A percentile compares a stretch with the other conserved stretches of the same genome.
Evolutionary conservation across 2,888 invertebrate genomes (phyloP).

Genomic region (Archips crataeganus): DNA sequence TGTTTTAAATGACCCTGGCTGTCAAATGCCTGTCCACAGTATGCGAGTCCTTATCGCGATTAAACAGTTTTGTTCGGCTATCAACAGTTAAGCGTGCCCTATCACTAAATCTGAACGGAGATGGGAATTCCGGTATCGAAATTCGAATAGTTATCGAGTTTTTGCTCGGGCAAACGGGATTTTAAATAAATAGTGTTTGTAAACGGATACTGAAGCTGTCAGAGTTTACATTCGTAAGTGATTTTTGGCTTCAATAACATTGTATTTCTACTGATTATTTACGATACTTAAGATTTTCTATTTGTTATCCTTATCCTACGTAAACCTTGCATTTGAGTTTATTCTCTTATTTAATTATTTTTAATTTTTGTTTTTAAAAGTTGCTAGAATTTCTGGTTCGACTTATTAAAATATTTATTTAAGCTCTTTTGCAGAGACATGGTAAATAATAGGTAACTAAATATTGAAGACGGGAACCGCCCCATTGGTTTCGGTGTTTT

Average conservation of each 20-base stretch:
- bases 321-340: no score
- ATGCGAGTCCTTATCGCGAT: constrained; percentile 33
- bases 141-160: constrained; percentile 36
- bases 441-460: no score
- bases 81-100: constrained; percentile 35
- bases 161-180: constrained; percentile 9
- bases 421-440: no score
- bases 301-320: no score
- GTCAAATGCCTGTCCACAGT: constrained; percentile 22
- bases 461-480: no score
- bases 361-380: no score
- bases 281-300: no score
- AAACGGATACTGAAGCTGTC: not conserved
- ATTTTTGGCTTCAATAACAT: not conserved
- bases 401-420: no score
- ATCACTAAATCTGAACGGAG: constrained; percentile 40
- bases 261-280: no score
- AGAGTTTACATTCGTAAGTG: not conserved
- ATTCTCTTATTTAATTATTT: no score
- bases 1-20: constrained; percentile 27
- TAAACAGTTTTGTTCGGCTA: constrained; percentile 39
- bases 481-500: no score
- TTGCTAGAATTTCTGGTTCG: no score
- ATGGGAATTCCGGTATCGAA: constrained; percentile 38
- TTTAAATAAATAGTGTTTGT: constrained; percentile 1